Conservation (phyloP, 2,113 vertebrate genomes). For the Pterocles gutturalis region DNA sequence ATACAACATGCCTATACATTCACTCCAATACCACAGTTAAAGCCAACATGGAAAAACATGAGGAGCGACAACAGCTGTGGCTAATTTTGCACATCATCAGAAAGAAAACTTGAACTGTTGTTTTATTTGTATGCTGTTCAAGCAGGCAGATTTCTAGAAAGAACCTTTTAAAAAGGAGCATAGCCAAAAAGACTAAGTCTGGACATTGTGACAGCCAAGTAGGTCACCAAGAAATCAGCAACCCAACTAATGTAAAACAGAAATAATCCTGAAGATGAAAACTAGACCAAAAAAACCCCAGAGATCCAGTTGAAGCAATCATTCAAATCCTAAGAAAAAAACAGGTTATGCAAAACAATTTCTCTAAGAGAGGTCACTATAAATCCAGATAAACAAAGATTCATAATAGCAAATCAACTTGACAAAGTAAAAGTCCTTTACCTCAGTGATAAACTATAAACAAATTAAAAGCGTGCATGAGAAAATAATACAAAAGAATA, state of each 20-base stretch:
- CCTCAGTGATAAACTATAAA: background rate
- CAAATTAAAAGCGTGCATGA: background rate
- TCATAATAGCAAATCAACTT: background rate
- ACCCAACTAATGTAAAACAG: background rate
- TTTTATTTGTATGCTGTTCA: background rate
- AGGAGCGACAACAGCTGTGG: background rate
- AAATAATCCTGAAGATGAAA: constrained; percentile 42
- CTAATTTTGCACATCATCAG: background rate
- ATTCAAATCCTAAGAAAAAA: constrained; percentile 6
- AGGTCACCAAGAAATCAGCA: constrained; percentile 30
- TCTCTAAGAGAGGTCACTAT: background rate
- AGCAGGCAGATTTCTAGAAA: constrained; percentile 12
- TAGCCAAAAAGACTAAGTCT: background rate
- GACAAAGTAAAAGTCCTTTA: background rate
- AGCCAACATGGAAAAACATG: background rate
- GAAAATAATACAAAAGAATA: background rate
- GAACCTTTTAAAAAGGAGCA: background rate
- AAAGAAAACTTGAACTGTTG: background rate
- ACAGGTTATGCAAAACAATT: constrained; percentile 20
- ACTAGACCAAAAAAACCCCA: background rate
- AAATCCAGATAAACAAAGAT: constrained; percentile 64
- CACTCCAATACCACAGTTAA: background rate
- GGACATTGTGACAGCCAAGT: background rate
- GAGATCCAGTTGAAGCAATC: background rate
- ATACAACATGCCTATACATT: background rate